Conservation (phyloP, 2,113 vertebrate genomes). For the Argyrosomus japonicus region DNA sequence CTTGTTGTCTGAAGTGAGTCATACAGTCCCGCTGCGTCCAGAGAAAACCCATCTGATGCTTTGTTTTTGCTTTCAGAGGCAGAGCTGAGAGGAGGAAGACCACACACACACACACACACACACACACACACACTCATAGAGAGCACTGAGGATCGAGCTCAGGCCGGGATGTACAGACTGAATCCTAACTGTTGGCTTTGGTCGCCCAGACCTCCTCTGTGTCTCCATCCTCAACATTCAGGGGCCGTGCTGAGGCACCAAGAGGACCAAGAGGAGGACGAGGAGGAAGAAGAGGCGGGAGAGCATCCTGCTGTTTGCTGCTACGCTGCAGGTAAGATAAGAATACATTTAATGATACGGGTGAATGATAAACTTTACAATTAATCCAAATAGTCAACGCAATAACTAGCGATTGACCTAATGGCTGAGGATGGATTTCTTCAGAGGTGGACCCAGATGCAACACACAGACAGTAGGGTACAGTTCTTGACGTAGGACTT, state of each 20-base stretch:
- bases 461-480: no score
- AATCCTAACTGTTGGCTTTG: slow-evolving; percentile 26
- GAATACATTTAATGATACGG: background rate
- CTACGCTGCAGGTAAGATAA: slow-evolving; percentile 36
- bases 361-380: no score
- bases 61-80: background rate
- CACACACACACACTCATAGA: rapidly evolving
- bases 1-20: background rate
- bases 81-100: background rate
- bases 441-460: no score
- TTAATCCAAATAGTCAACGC: no score
- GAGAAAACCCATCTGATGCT: slow-evolving; percentile 32
- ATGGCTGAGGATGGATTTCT: no score
- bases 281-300: slow-evolving; percentile 18
- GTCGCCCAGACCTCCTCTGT: slow-evolving; percentile 16
- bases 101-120: no score
- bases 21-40: slow-evolving; percentile 11
- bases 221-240: slow-evolving; percentile 27
- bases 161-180: slow-evolving; percentile 32
- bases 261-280: slow-evolving; percentile 18
- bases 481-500: no score
- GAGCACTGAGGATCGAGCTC: background rate
- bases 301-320: slow-evolving; percentile 18
- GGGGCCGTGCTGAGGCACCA: slow-evolving; percentile 3
- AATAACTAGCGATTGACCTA: no score